Base-by-base conservation (phyloP, 2,113 vertebrate genomes). In the Epinephelus moara region DNA sequence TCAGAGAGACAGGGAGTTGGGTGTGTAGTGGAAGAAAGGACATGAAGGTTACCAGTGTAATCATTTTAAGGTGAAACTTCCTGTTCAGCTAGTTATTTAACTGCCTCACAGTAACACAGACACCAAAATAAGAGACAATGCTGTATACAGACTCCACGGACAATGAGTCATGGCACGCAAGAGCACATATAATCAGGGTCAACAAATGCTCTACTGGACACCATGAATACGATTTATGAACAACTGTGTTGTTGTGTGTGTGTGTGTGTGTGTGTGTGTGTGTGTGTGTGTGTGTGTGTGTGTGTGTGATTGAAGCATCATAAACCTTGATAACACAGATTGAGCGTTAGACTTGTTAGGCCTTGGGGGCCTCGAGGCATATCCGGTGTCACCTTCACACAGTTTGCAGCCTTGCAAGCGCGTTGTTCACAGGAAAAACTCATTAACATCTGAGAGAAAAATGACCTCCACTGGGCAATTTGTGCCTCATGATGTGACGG, bases 241-340 rank as follows among this genome's bases (percentile, higher is more conserved):
- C 10, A 25, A 52, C 7, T 55, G 30, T 50, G 11, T 4, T 27
- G 45, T 59, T 70, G 23, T 37, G n/a, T 69, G n/a, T 33, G 25
- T 75, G 14, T 64, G 6, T 70, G 23, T 81, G 30, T 72, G 64
- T 56, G 40, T 66, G 21, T 37, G n/a, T n/a, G n/a, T n/a, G 19
- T 78, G 59, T 73, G 64, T 57, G 15, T 49, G 30, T 71, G 23
- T 75, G 66, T 63, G 15, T 37, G 42, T 72, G 13, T 52, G 15
- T 69, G 56, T 70, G 25, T 63, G 67, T 52, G 19, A 71, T 25
- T 70, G 13, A 60, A 64, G 97, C 96, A 66, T 77, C 59, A 63
- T 85, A 78, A 83, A 85, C 78, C 23, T 85, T 87, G 57, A 82
- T 68, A 61, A 74, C 69, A 67, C 47, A 67, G 52, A 71, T 55